phyloP scores from a whole-genome alignment of 2,797 vertebrate species.

The Adrianichthys oophorus region DNA sequence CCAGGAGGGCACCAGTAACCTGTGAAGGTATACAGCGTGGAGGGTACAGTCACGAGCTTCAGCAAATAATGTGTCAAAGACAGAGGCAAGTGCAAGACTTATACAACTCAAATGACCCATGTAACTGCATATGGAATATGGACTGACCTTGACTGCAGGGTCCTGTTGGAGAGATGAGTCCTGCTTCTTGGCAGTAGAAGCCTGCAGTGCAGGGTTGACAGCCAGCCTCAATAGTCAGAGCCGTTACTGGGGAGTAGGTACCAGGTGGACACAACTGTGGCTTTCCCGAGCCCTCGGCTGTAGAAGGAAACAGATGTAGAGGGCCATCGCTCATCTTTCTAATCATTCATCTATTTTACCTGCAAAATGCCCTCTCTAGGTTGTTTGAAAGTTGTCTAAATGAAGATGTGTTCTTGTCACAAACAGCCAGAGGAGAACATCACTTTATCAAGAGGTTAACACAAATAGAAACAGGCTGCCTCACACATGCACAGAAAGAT shows the following conservation, averaged over 20 bases:
- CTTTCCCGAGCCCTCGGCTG: conserved; percentile 80
- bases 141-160: conserved; percentile 83
- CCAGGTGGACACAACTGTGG: conserved; percentile 85
- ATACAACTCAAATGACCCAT: neutral
- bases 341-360: conserved; percentile 2
- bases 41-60: neutral
- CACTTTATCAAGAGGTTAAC: conserved; percentile 7
- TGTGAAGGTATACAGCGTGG: conserved; percentile 38
- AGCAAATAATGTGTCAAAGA: neutral
- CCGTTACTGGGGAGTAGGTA: conserved; percentile 81
- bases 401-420: neutral
- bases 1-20: conserved; percentile 84
- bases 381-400: neutral
- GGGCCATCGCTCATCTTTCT: conserved; percentile 20
- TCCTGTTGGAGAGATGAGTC: conserved; percentile 81
- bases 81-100: neutral
- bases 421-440: conserved; percentile 20
- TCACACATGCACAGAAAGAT: conserved; percentile 21
- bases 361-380: conserved; percentile 1
- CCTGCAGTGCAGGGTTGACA: conserved; percentile 85
- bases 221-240: conserved; percentile 65
- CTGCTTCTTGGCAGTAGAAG: conserved; percentile 80
- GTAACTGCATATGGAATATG: neutral
- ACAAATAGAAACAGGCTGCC: conserved; percentile 40
- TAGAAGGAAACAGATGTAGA: conserved; percentile 17